Percentiles rank a stretch among this genome's conserved stretches.
Evolutionary conservation across 2,113 vertebrate genomes (phyloP).

Genomic region (Balaenoptera acutorostrata): DNA sequence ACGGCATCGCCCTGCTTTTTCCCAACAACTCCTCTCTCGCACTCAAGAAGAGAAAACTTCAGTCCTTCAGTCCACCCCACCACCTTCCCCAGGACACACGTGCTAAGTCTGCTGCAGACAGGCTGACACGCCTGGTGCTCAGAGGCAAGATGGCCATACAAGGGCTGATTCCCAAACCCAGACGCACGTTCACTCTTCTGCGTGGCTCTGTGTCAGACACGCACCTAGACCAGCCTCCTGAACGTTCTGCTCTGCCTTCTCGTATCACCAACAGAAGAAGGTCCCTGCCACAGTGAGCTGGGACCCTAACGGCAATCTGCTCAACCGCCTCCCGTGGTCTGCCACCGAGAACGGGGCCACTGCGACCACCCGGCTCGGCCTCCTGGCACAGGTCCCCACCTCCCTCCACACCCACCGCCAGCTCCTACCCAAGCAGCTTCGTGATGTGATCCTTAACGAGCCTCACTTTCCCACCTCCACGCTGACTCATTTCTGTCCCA

Average conservation of each 20-base stretch:
- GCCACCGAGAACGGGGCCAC: too few species aligned
- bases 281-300: neutral
- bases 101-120: neutral
- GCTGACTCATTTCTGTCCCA: too few species aligned
- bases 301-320: neutral
- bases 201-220: neutral
- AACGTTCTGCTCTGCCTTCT: too few species aligned
- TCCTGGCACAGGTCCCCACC: rapidly evolving
- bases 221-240: neutral
- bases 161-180: neutral
- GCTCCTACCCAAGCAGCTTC: too few species aligned
- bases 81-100: neutral
- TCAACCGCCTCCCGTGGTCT: neutral
- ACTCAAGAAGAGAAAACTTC: neutral
- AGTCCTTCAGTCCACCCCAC: too few species aligned
- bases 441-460: too few species aligned
- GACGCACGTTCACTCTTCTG: neutral
- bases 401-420: neutral
- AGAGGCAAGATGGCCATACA: neutral
- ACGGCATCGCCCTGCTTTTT: too few species aligned
- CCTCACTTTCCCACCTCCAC: neutral
- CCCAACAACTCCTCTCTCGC: neutral
- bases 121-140: neutral
- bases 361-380: rapidly evolving
- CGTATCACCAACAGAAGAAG: neutral